A percentile compares a stretch with the other conserved stretches of the same genome.
Evolutionary conservation across 2,797 vertebrate genomes (phyloP).

Genomic region (Acropternis orthonyx): DNA sequence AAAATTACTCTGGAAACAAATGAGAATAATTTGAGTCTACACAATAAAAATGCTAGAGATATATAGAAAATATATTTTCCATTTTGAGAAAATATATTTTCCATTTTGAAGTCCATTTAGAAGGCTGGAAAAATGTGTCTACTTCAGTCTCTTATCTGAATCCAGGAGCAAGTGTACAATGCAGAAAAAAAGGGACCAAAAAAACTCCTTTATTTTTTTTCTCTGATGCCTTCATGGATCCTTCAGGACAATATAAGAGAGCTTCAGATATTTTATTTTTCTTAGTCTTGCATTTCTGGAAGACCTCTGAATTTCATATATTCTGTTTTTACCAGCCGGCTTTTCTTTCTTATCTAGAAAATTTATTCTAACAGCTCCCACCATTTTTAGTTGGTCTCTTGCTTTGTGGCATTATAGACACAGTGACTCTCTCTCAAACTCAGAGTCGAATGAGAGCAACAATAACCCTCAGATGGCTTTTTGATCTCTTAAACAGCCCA

Average conservation of each 20-base stretch:
- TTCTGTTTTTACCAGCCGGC: not conserved
- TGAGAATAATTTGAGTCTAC: not conserved
- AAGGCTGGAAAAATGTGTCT: slow-evolving; percentile 10
- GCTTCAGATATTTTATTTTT: slow-evolving; percentile 16
- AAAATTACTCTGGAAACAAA: not conserved
- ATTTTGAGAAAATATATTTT: not conserved
- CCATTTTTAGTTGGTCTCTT: not conserved
- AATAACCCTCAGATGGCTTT: not conserved
- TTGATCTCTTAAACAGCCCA: not conserved
- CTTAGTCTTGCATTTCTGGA: slow-evolving; percentile 14
- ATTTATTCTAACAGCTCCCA: not conserved
- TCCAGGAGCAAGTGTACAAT: slow-evolving; percentile 10
- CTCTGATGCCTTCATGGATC: slow-evolving; percentile 22
- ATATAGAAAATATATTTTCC: not conserved
- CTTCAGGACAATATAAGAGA: slow-evolving; percentile 4
- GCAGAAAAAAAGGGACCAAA: not conserved
- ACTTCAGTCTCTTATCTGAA: slow-evolving; percentile 21
- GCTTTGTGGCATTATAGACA: not conserved
- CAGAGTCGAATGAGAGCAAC: not conserved
- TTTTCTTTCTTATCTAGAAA: slow-evolving; percentile 13
- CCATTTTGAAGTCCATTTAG: not conserved
- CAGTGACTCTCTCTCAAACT: not conserved
- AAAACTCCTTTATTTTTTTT: not conserved
- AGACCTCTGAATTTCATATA: not conserved
- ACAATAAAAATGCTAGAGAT: not conserved